These are phyloP conservation scores for Stenodema calcarata DNA, from an alignment of 2,888 invertebrate genomes.

Conservation along the genomic window DNA sequence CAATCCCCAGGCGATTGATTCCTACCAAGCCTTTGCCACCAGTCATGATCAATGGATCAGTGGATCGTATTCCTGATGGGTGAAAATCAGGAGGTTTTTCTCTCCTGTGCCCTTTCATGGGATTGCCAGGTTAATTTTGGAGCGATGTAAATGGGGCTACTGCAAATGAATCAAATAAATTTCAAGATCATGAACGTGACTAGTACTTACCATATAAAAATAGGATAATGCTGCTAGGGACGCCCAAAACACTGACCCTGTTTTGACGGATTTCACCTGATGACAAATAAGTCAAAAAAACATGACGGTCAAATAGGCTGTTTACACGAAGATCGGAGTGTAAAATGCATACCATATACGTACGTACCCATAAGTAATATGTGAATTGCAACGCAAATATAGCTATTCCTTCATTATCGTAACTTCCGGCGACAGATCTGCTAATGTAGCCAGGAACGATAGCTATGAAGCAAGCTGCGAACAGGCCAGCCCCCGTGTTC, in stretches of 20 bases:
- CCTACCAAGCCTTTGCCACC: no score
- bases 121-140: no score
- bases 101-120: no score
- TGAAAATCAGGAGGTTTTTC: no score
- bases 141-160: no score
- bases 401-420: slow-evolving; percentile 99
- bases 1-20: no score
- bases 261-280: slow-evolving; percentile 88
- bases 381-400: slow-evolving; percentile 99
- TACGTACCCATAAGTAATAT: slow-evolving; percentile 91
- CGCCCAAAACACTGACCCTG: slow-evolving; percentile 97
- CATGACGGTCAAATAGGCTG: neutral
- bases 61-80: no score
- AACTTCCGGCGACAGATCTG: slow-evolving; percentile 98
- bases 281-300: slow-evolving; percentile 52
- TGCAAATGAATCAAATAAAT: no score
- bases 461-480: slow-evolving; percentile 98
- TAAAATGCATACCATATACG: slow-evolving; percentile 38
- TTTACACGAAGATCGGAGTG: neutral
- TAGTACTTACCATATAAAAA: slow-evolving; percentile 91
- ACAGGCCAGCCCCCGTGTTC: slow-evolving; percentile 94
- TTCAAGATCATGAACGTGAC: no score
- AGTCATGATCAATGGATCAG: no score
- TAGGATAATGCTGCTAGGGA: slow-evolving; percentile 93
- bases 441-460: slow-evolving; percentile 99